Conservation (phyloP, 2,888 invertebrate species). For the Eueremaeus valkanovi region DNA sequence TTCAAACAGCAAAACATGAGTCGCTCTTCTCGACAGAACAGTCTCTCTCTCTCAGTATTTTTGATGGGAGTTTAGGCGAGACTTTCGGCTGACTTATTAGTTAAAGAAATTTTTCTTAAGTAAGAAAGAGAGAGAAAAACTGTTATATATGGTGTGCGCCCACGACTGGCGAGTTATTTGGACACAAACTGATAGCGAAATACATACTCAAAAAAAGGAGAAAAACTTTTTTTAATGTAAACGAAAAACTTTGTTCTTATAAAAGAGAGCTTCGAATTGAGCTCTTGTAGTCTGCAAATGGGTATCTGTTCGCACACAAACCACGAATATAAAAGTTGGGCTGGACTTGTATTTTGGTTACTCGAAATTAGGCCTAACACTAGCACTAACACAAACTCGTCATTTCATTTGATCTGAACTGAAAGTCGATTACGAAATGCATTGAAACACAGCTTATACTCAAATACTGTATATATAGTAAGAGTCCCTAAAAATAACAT, state of each 20-base stretch:
- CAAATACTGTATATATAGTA: neutral
- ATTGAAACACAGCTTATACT: slow-evolving; percentile 9
- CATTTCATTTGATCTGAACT: neutral
- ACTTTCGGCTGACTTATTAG: neutral
- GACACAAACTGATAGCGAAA: slow-evolving; percentile 15
- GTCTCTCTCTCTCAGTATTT: neutral
- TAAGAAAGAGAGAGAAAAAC: neutral
- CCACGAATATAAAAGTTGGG: slow-evolving; percentile 11
- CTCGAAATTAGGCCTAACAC: slow-evolving; percentile 21
- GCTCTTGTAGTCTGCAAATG: neutral
- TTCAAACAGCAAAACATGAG: neutral
- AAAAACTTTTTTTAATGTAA: neutral
- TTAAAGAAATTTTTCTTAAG: neutral
- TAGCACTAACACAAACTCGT: neutral
- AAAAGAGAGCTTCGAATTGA: neutral
- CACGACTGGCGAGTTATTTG: slow-evolving; percentile 19
- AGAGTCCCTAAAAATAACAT: slow-evolving; percentile 34
- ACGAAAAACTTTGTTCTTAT: neutral
- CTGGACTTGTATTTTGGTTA: slow-evolving; percentile 20
- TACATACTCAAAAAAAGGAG: neutral
- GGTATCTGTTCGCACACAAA: neutral
- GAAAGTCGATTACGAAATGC: slow-evolving; percentile 28
- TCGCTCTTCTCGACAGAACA: slow-evolving; percentile 14
- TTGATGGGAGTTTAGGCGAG: slow-evolving; percentile 1
- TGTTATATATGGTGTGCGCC: slow-evolving; percentile 24